Base-by-base conservation (phyloP, 2,888 invertebrate species). In the Heteropelma amictum region DNA sequence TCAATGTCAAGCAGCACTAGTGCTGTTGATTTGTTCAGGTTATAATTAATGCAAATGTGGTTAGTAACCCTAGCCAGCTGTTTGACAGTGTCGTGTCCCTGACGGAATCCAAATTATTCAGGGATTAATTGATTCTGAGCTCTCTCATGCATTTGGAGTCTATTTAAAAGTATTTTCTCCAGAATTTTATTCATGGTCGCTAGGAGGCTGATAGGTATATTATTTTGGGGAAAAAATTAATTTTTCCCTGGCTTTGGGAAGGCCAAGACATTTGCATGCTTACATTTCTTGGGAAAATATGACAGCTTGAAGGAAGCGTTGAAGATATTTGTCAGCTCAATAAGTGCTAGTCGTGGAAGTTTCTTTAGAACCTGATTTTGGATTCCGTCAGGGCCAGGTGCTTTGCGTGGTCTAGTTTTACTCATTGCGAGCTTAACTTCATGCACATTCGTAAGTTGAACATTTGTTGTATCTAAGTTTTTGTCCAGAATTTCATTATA, bases 31-130 rank as follows among this genome's bases (percentile, higher is more conserved):
- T 78, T 65, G 2, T 77, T 78, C n/a, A 69, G 56, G 38, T 83
- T 81, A 17, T 80, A 79, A 47, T 74, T 73, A 0, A 72, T 69
- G 3, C 35, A 30, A 7, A 82, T 79, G n/a, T 76, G 33, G 19
- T 72, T 71, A 21, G 77, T 73, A 1, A 83, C 58, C 53, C 79
- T 65, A 0, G 64, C 71, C 10, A 83, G 60, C 65, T 83, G 82
- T 49, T 78, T 68, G 1, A 68, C 70, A 1, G 83, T 82, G 17
- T 65, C 78, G 23, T 79, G 81, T 1, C 72, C 65, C 1, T 45
- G 54, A 10, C 83, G 26, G 58, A 85, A 84, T 5, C 82, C 82
- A 51, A 72, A 79, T 63, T 81, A 77, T 68, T 83, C 70, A 12
- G 72, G 35, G 40, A 68, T 49, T 5, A 74, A 53, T 72, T 72